Evolutionary conservation across 2,113 vertebrate species (phyloP).

Genomic region (Periophthalmus modestus): DNA sequence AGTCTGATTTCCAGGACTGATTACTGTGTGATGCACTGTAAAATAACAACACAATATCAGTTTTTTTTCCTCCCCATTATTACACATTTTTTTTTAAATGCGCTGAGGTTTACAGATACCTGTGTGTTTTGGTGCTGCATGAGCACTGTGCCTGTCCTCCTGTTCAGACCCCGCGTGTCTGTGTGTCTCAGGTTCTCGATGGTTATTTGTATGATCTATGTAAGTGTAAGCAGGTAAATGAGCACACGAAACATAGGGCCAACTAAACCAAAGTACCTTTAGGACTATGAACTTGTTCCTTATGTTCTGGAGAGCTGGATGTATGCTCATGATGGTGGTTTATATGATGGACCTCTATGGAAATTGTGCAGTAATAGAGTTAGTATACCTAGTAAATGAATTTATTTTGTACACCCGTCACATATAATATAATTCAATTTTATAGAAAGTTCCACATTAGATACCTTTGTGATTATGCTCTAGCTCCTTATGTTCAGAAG

Average conservation of each 20-base stretch:
- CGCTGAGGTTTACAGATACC: background rate
- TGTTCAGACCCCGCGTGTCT: slow-evolving; percentile 4
- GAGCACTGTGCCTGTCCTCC: background rate
- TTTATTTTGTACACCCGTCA: background rate
- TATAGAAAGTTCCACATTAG: background rate
- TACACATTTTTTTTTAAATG: background rate
- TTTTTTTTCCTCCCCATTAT: background rate
- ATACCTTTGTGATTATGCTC: background rate
- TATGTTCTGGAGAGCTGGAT: background rate
- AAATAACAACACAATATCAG: background rate
- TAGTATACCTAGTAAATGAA: background rate
- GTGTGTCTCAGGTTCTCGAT: background rate
- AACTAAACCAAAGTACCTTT: background rate
- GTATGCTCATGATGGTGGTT: background rate
- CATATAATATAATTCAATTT: background rate
- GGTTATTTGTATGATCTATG: background rate
- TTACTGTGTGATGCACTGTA: background rate
- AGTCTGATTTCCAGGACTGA: background rate
- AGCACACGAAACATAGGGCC: background rate
- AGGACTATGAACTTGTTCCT: background rate
- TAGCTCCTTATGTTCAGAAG: background rate
- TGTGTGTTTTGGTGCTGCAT: background rate
- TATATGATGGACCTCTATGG: background rate
- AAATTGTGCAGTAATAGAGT: background rate
- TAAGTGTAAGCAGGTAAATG: background rate